Evolutionary conservation across 2,888 invertebrate species (phyloP), one percentile per base, ranked within the genome.

Genomic region (Drosophila macrospina): DNA sequence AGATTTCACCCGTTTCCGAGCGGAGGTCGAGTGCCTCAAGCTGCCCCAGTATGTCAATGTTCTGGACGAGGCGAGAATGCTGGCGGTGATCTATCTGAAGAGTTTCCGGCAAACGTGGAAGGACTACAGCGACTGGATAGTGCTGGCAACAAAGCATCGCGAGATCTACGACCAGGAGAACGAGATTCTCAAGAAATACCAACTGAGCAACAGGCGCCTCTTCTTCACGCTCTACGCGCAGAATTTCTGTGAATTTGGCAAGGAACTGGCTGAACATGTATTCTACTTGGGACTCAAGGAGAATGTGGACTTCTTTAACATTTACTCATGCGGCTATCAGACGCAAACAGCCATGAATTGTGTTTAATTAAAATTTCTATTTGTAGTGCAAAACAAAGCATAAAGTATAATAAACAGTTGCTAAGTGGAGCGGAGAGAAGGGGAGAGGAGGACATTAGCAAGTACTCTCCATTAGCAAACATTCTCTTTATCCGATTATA

Each of bases 211-310:
- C 34, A 89, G 89, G 52, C 88, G 83, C 1, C 52, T 91, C 6
- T 91, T 91, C 59, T 91, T 91, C 20, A 90, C 91, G 0, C 71
- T 92, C 0, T 91, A 88, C 32, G 92, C 89, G 0, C 91, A 91
- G 62, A 91, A 91, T 41, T 91, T 91, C 56, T 91, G 91, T 50
- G 90, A 91, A 26, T 91, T 91, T 61, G 91, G 91, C 47, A 90
- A 89, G 51, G 88, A 90, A 30, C 65, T 91, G 45, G 90, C 92
- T 0, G 91, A 91, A 28, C 85, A 87, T 63, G 85, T 91, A 1
- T 91, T 91, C 64, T 91, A 86, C 62, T 61, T 91, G 55, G 92
- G 92, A 0, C 66, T 91, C 5, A 89, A 89, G 42, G 86, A 90
- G 61, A 91, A 87, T 50, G 47, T 34, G 0, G 91, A 91, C 34